Evolutionary conservation across 1,140 invertebrate species (phyloP).

Genomic region (Ruditapes philippinarum): DNA sequence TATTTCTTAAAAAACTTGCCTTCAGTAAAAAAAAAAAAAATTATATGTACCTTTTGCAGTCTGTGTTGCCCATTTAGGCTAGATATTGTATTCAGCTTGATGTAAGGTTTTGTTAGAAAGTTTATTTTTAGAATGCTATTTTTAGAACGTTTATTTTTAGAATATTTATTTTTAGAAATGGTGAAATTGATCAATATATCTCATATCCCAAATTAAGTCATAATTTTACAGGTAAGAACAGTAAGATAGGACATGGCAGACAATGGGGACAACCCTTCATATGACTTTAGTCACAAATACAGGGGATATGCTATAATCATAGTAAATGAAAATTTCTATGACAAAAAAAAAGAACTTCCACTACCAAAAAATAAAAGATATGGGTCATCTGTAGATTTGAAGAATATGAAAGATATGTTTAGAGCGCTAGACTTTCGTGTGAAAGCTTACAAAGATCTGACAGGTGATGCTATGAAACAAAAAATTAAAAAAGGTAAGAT

Average conservation of each 20-base stretch:
- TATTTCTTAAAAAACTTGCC: too few relatives aligned
- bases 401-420: constrained; percentile 7
- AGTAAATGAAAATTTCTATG: constrained; percentile 1
- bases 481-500: constrained; percentile 25
- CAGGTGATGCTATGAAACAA: neutral
- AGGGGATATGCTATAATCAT: neutral
- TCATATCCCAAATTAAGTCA: neutral
- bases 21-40: too few relatives aligned
- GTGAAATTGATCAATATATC: too few relatives aligned
- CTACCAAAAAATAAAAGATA: neutral
- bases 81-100: too few relatives aligned
- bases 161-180: too few relatives aligned
- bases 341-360: neutral
- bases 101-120: too few relatives aligned
- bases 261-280: neutral
- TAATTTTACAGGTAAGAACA: constrained; percentile 11
- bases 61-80: too few relatives aligned
- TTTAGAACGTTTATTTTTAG: too few relatives aligned
- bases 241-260: neutral
- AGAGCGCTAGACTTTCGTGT: neutral
- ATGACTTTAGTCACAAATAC: neutral
- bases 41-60: too few relatives aligned
- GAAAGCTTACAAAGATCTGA: neutral
- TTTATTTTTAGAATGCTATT: too few relatives aligned
- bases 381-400: neutral